These are phyloP conservation scores for Pocillopora damicornis DNA, from an alignment of 64 coral and sea anemone genomes.

Conservation along the genomic window DNA sequence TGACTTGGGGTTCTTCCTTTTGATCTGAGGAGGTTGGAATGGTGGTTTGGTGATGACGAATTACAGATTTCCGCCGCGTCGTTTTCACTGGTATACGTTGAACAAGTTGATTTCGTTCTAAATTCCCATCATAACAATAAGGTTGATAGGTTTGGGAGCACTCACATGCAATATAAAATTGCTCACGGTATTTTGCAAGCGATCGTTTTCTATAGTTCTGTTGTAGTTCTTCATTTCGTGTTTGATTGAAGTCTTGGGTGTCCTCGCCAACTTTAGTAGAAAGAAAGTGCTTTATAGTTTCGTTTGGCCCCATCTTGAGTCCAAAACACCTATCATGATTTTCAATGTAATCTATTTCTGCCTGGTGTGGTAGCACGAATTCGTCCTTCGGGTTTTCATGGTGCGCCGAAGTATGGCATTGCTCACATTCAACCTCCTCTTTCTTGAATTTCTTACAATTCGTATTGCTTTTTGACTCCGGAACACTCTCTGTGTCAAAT, in stretches of 20 bases:
- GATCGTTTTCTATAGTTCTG: not conserved
- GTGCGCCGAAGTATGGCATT: not conserved
- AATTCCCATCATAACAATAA: not conserved
- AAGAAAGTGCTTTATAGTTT: not conserved
- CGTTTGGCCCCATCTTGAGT: not conserved
- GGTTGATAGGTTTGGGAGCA: not conserved
- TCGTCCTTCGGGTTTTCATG: not conserved
- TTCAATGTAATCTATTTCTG: not conserved
- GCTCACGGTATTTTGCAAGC: not conserved
- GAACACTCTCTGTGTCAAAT: not conserved
- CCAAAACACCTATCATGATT: not conserved
- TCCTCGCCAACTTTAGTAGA: not conserved
- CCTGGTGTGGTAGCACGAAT: not conserved
- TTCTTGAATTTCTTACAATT: not conserved
- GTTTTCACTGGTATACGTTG: not conserved
- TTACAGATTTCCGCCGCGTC: not conserved
- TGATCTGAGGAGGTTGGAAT: not conserved
- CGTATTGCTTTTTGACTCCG: not conserved
- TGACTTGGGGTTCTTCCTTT: not conserved
- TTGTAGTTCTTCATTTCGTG: not conserved
- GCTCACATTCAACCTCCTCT: too few species aligned
- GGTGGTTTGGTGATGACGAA: not conserved
- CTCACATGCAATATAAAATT: not conserved
- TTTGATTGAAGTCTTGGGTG: not conserved
- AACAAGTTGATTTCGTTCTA: not conserved